Evolutionary conservation across 1,140 invertebrate species (phyloP), one percentile per base, ranked within the genome.

Genomic region (Camponotus floridanus): DNA sequence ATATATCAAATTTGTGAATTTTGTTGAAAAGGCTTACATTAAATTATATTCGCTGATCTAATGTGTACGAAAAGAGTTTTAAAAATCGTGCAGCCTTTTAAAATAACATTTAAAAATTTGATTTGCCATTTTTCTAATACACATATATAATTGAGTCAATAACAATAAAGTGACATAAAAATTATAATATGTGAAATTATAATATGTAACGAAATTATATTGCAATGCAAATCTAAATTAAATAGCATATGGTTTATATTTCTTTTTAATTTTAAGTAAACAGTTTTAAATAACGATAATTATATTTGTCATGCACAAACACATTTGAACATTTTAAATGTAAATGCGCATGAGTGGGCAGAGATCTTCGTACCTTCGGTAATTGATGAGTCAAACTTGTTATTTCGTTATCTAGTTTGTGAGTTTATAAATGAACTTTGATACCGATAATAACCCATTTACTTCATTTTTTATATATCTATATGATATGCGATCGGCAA

Each of bases 311-410:
- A 64, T 18, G 13, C 18, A 26, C 13, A 2, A 65, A 0, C 26
- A 18, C n/a, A 42, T 18, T 42, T 8, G 13, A 13, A 33, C 7
- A 70, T 70, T 57, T 31, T 4, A 42, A 45, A 42, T 15, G 15
- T 31, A 42, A 57, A n/a, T 39, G 13, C 3, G 45, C 15, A 39
- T 18, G 31, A 36, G 5, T 18, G 15, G 42, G n/a, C 15, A 51
- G 7, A 45, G 68, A 81, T 61, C 79, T 83, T 83, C 48, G 79
- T 83, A 83, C 68, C 55, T 83, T 83, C 7, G 42, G 26, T 15
- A 59, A 11, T 8, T 9, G 68, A 15, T 61, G 45, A 80, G n/a
- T 73, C 26, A 59, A 15, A n/a, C 48, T 70, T 9, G 51, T 70
- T 33, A 71, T 36, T 55, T n/a, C 3, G 15, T 42, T 80, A 80